Percentiles rank a stretch among this genome's conserved stretches.
These are phyloP conservation scores for Anguilla megastoma DNA, from an alignment of 2,797 vertebrate species.

Conservation along the genomic window DNA sequence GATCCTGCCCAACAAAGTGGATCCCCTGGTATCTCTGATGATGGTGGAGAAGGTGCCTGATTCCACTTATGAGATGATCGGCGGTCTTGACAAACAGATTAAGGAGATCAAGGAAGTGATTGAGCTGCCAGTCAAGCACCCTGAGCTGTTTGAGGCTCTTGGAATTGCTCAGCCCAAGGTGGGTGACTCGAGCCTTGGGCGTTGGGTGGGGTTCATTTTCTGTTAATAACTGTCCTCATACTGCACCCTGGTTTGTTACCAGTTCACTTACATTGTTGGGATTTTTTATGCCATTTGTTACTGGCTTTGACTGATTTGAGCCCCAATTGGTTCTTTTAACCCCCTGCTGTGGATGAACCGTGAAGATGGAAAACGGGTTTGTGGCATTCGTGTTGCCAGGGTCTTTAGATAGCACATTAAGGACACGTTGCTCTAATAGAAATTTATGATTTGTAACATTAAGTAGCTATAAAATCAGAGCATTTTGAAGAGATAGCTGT, in stretches of 20 bases:
- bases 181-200: constrained; percentile 37
- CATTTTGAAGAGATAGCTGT: not conserved
- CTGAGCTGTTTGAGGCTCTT: constrained; percentile 94
- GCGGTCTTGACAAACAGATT: constrained; percentile 97
- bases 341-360: not conserved
- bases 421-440: not conserved
- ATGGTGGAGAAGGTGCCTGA: constrained; percentile 99
- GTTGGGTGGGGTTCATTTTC: not conserved
- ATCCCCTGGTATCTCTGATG: constrained; percentile 96
- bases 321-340: not conserved
- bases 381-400: too few relatives aligned
- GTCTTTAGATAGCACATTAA: not conserved
- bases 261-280: not conserved
- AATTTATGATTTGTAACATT: not conserved
- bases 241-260: not conserved
- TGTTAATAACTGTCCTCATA: not conserved
- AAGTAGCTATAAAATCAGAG: not conserved
- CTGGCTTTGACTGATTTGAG: not conserved
- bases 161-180: constrained; percentile 98
- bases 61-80: constrained; percentile 98
- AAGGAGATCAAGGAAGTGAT: constrained; percentile 99
- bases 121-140: constrained; percentile 95
- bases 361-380: not conserved
- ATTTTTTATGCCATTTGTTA: not conserved
- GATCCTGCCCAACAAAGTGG: constrained; percentile 98